A percentile compares a stretch with the other conserved stretches of the same genome.
Evolutionary conservation across 2,113 vertebrate species (phyloP).

Genomic region (Strix uralensis): DNA sequence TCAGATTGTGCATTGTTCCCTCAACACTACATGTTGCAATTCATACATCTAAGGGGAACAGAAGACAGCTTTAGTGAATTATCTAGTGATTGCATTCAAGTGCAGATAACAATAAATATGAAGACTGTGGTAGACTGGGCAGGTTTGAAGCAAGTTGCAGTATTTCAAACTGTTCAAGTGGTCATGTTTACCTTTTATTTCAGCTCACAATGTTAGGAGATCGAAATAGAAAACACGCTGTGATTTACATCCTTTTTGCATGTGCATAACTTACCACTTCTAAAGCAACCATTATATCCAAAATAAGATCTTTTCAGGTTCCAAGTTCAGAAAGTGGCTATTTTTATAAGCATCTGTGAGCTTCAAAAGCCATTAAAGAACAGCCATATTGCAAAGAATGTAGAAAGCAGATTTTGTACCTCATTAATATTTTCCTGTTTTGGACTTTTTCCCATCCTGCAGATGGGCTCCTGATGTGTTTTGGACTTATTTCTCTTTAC

Average conservation of each 20-base stretch:
- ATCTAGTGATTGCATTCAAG: not conserved
- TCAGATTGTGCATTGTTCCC: not conserved
- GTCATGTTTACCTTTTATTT: not conserved
- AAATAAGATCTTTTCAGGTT: not conserved
- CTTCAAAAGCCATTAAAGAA: not conserved
- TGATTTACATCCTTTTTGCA: not conserved
- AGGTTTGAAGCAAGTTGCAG: not conserved
- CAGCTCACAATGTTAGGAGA: not conserved
- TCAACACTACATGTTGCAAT: not conserved
- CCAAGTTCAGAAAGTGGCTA: not conserved
- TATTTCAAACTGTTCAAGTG: not conserved
- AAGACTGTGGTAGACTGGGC: not conserved
- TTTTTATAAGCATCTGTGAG: not conserved
- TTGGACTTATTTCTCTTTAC: not conserved
- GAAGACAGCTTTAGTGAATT: not conserved
- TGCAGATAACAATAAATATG: not conserved
- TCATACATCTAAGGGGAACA: not conserved
- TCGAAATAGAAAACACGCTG: not conserved
- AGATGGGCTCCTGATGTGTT: not conserved
- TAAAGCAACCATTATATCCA: not conserved
- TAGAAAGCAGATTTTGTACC: not conserved
- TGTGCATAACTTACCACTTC: not conserved
- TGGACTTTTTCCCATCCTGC: not conserved
- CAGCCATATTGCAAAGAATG: not conserved
- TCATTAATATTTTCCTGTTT: conserved; percentile 25